Evolutionary conservation across 2,888 invertebrate genomes (phyloP).

Genomic region (Aporophyla nigra): DNA sequence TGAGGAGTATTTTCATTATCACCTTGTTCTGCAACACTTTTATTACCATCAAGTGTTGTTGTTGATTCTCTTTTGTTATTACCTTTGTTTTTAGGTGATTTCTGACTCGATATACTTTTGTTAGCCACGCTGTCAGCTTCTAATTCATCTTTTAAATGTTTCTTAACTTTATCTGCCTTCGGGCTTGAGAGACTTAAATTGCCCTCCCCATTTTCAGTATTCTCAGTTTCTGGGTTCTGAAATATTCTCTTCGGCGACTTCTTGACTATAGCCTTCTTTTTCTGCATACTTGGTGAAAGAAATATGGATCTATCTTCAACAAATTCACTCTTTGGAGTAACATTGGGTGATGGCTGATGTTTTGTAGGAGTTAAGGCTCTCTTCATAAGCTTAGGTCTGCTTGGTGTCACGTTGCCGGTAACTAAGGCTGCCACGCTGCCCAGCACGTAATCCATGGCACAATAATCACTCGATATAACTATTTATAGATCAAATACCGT

Average conservation of each 20-base stretch:
- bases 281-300: slow-evolving; percentile 85
- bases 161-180: slow-evolving; percentile 86
- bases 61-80: slow-evolving; percentile 54
- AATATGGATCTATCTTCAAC: slow-evolving; percentile 86
- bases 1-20: slow-evolving; percentile 74
- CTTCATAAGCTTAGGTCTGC: slow-evolving; percentile 86
- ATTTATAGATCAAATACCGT: slow-evolving; percentile 44
- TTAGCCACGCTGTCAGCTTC: slow-evolving; percentile 67
- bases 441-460: slow-evolving; percentile 88
- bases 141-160: slow-evolving; percentile 82
- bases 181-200: slow-evolving; percentile 73
- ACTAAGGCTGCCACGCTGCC: slow-evolving; percentile 91
- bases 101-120: slow-evolving; percentile 56
- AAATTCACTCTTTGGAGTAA: slow-evolving; percentile 86
- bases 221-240: slow-evolving; percentile 82
- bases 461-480: slow-evolving; percentile 44
- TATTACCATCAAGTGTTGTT: slow-evolving; percentile 49
- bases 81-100: slow-evolving; percentile 59
- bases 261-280: slow-evolving; percentile 87
- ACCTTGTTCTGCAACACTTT: slow-evolving; percentile 55
- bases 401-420: slow-evolving; percentile 90
- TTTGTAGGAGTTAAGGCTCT: slow-evolving; percentile 86
- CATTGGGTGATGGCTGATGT: slow-evolving; percentile 85
- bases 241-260: slow-evolving; percentile 89
- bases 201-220: slow-evolving; percentile 75